A percentile compares a stretch with the other conserved stretches of the same genome.
These are phyloP conservation scores for Yponomeuta malinellus DNA, from an alignment of 2,888 invertebrate genomes.

Conservation along the genomic window DNA sequence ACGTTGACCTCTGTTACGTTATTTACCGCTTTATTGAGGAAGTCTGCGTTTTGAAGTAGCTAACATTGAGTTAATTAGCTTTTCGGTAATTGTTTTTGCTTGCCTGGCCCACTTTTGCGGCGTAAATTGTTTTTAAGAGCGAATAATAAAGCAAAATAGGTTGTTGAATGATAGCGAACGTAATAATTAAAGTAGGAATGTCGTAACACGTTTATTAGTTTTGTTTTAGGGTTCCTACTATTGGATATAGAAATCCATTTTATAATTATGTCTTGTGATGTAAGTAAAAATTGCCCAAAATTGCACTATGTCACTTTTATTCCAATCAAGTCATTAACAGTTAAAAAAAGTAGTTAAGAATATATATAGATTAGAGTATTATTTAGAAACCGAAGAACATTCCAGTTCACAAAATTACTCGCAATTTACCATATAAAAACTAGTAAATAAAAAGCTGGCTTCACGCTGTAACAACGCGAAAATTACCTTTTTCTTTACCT, in stretches of 20 bases:
- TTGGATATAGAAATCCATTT: too few species aligned
- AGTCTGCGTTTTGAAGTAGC: background rate
- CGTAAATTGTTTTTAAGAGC: background rate
- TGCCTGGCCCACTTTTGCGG: background rate
- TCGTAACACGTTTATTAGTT: too few species aligned
- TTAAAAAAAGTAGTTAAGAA: too few species aligned
- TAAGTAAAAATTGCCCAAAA: too few species aligned
- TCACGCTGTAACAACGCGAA: background rate
- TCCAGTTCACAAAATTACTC: too few species aligned
- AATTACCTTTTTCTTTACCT: background rate
- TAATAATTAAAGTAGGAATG: background rate
- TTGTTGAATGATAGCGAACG: background rate
- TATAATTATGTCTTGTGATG: too few species aligned
- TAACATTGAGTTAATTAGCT: slow-evolving; percentile 1
- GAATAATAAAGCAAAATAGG: background rate
- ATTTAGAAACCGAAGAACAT: too few species aligned
- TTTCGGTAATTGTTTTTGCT: background rate
- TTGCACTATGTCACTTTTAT: too few species aligned
- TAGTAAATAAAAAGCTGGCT: background rate
- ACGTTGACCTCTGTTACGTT: background rate
- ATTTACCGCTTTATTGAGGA: background rate
- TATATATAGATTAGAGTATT: too few species aligned
- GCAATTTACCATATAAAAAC: background rate
- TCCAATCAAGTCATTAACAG: too few species aligned
- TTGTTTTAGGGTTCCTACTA: background rate